Percentiles rank a stretch among this genome's conserved stretches.
Conservation (phyloP, 2,113 vertebrate genomes). For the Spilogale gracilis region DNA sequence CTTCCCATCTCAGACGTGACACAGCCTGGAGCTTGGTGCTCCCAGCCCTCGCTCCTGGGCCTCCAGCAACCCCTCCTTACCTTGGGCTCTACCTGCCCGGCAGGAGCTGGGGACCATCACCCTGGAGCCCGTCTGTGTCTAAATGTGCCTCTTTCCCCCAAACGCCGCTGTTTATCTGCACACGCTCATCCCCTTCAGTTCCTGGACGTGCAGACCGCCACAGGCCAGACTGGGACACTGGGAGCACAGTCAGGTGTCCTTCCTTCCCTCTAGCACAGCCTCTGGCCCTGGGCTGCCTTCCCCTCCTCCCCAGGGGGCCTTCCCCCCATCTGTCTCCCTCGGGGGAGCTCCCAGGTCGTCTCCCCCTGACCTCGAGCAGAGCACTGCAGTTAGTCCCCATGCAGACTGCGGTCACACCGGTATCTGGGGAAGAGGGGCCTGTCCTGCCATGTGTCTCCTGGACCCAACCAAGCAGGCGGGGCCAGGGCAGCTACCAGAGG, state of each 20-base stretch:
- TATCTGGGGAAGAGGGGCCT: neutral
- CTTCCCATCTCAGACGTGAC: neutral
- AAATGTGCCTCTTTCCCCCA: neutral
- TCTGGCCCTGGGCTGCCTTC: neutral
- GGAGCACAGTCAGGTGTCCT: neutral
- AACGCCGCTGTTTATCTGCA: neutral
- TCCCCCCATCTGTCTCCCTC: neutral
- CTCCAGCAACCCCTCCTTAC: neutral
- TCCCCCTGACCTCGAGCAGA: neutral
- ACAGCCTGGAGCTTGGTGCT: fast-evolving
- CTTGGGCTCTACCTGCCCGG: neutral
- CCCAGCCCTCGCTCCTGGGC: neutral
- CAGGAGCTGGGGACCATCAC: neutral
- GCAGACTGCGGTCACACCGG: neutral
- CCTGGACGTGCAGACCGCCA: neutral
- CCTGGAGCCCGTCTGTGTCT: neutral
- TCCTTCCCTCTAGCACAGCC: neutral
- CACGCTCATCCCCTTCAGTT: fast-evolving
- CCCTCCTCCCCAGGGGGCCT: too few species aligned
- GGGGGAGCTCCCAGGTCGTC: neutral
- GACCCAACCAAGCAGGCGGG: slow-evolving; percentile 19
- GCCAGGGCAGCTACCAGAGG: neutral
- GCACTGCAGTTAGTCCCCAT: neutral
- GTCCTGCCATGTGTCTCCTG: neutral
- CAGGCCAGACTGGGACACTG: neutral